These are phyloP conservation scores for Nannoperca obscura DNA, from an alignment of 2,797 vertebrate genomes.

Conservation along the genomic window DNA sequence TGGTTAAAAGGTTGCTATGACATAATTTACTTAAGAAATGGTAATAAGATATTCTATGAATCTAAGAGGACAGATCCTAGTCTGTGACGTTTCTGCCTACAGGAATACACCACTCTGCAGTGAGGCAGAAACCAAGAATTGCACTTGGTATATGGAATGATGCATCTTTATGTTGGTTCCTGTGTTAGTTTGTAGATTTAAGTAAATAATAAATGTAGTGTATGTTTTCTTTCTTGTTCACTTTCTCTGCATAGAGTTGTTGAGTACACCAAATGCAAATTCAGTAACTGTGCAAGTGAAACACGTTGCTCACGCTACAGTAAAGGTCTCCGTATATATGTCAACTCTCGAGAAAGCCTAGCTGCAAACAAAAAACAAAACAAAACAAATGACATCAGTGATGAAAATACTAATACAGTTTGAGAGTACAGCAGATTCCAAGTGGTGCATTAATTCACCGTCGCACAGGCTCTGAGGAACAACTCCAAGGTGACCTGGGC, in stretches of 20 bases:
- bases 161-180: background rate
- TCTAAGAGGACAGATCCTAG: background rate
- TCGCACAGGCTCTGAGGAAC: conserved; percentile 52
- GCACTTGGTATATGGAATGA: background rate
- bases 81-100: background rate
- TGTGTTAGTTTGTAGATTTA: background rate
- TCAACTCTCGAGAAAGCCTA: conserved; percentile 18
- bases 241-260: conserved; percentile 17
- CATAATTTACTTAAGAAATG: background rate
- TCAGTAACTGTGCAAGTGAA: conserved; percentile 45
- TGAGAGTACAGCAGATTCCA: conserved; percentile 52
- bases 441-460: conserved; percentile 66
- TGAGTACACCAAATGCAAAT: conserved; percentile 31
- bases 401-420: conserved; percentile 58
- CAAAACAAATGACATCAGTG: conserved; percentile 39
- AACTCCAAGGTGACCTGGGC: conserved; percentile 78
- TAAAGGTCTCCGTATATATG: conserved; percentile 9
- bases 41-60: background rate
- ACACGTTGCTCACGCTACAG: conserved; percentile 1
- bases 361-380: conserved; percentile 23
- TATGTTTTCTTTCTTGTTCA: conserved; percentile 10
- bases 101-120: background rate
- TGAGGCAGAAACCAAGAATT: background rate
- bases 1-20: background rate
- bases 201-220: too few relatives aligned